A percentile compares a stretch with the other conserved stretches of the same genome.
Evolutionary conservation across 92 coral and sea anemone genomes (phyloP).

Genomic region (Zoanthus gigantus): DNA sequence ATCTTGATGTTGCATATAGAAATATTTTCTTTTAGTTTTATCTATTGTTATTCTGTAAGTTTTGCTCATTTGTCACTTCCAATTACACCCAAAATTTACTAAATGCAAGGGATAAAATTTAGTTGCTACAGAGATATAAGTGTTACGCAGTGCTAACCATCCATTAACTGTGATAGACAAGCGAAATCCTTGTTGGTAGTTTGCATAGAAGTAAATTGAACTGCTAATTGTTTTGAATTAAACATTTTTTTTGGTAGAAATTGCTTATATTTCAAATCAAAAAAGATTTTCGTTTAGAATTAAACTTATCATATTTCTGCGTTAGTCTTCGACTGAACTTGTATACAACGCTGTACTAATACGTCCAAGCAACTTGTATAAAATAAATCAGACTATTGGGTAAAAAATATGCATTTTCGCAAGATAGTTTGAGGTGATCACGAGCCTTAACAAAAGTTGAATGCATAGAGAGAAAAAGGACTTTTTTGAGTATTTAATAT

Average conservation of each 20-base stretch:
- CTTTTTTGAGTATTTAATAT: not conserved
- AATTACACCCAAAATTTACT: not conserved
- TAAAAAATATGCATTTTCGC: not conserved
- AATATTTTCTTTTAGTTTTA: too few relatives aligned
- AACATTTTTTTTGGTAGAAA: not conserved
- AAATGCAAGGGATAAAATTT: not conserved
- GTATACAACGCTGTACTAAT: not conserved
- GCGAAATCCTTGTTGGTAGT: too few relatives aligned
- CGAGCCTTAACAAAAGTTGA: not conserved
- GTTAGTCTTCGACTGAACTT: not conserved
- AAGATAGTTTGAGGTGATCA: not conserved
- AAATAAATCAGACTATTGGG: not conserved
- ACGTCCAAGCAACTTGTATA: not conserved
- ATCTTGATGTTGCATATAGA: too few relatives aligned
- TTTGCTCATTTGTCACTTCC: not conserved
- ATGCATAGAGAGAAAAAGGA: not conserved
- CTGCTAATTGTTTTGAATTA: not conserved
- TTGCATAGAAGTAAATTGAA: not conserved
- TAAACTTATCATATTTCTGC: not conserved
- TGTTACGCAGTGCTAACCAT: not conserved
- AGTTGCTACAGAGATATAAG: slow-evolving; percentile 33
- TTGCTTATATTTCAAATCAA: not conserved
- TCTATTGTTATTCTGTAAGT: not conserved
- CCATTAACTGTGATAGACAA: not conserved
- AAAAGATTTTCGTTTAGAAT: not conserved